Base-by-base conservation (phyloP, 2,888 invertebrate species). In the Abrostola triplasia region DNA sequence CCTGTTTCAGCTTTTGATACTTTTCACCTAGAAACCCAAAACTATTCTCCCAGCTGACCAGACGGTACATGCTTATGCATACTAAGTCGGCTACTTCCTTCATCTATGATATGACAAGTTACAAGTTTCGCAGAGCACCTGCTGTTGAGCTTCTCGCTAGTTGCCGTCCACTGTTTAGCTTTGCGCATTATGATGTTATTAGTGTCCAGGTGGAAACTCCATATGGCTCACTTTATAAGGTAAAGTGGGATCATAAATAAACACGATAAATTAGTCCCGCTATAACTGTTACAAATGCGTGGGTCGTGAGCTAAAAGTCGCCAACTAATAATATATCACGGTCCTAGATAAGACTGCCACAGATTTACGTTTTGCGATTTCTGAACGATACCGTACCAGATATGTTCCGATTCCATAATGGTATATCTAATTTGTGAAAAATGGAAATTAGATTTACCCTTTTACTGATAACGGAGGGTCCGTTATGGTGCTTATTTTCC, bases 261-360 rank as follows among this genome's bases (percentile, higher is more conserved):
- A 64, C 70, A 76, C 84, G 80, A 92, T 90, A 92, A 91, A 91
- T 92, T 88, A 89, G 84, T 67, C 85, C 91, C 87, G 89, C 91
- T 91, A 91, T 85, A 84, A 86, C 83, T 82, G 87, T 88, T 90
- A 89, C 88, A 87, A 90, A 90, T 85, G 83, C 82, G 79, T 73
- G 77, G 82, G 84, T 77, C 77, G 76, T 73, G 79, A 74, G 81
- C 76, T 84, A 86, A 87, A 87, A 89, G 89, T 92, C 89, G 74
- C 82, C 83, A 84, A 81, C 87, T 90, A 86, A 89, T 89, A 84
- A 88, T 91, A 89, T 89, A 90, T 90, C 87, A 88, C 82, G 78
- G 71, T 64, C 66, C 67, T 51, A 65, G 90, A 90, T 91, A 90
- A 88, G 82, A 86, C 79, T 79, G 81, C 76, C 83, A 57, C 66